Base-by-base conservation (phyloP, 2,888 invertebrate genomes). In the Apocheima hispidaria region DNA sequence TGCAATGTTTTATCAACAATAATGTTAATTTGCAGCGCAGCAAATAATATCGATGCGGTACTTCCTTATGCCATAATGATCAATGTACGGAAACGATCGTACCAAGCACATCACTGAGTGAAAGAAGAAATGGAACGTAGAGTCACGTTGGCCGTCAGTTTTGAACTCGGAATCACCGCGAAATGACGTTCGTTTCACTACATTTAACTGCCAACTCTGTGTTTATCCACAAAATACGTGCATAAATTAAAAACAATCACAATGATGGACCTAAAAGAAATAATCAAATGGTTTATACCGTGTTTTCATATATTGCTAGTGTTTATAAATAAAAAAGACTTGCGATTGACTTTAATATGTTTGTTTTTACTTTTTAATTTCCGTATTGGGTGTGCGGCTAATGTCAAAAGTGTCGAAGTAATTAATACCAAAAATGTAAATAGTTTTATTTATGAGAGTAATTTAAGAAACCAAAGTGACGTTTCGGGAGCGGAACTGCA, bases 221-320 rank as follows among this genome's bases (percentile, higher is more conserved):
- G 53, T 53, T 53, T 41, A 62, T 21, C 44, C 55, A 54, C 70
- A 72, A 60, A 57, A 43, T 54, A 59, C 60, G 50, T 57, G 60
- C 38, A 1, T 63, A 60, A 55, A 41, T 33, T 12, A 48, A 38
- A 62, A 41, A 49, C 35, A 53, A 52, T 60, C 30, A 65, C 57
- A 70, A 90, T 78, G 77, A 92, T 92, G 90, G 93, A 93, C 77
- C 77, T 93, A 70, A 88, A 85, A 77, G 93, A 93, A 65, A 87
- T 93, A 33, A 93, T 93, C 43, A 92, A 89, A 74, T 92, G 92
- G 92, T 91, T 91, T 52, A 88, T 92, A 66, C 91, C 90, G 59
- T 91, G 92, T 76, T 89, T 91, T 65, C 89, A 88, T 69, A 82
- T 89, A 55, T 76, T 91, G 73, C 82, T 82, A 78, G 51, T 68